phyloP scores from a whole-genome alignment of 92 coral and sea anemone species.

The Parazoanthus swiftii region DNA sequence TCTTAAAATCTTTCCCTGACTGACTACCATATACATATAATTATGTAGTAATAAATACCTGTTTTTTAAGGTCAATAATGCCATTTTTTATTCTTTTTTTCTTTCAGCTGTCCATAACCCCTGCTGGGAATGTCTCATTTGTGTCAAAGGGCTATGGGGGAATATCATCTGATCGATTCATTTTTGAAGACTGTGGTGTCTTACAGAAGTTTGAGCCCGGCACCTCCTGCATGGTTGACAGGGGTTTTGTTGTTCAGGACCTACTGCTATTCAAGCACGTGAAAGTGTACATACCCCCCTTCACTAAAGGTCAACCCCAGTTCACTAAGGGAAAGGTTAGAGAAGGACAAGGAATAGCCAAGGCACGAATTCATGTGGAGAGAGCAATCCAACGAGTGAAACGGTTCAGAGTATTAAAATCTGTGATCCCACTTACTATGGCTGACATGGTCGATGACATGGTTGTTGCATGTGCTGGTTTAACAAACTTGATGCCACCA shows the following conservation, averaged over 20 bases:
- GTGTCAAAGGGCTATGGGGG: slow-evolving; percentile 57
- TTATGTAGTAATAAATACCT: too few relatives aligned
- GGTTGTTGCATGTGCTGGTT: too few relatives aligned
- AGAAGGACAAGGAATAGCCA: slow-evolving; percentile 33
- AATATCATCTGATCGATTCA: slow-evolving; percentile 43
- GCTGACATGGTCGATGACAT: too few relatives aligned
- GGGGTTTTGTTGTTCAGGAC: slow-evolving; percentile 55
- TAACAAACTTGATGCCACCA: slow-evolving; percentile 17
- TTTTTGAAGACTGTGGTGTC: slow-evolving; percentile 45
- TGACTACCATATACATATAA: too few relatives aligned
- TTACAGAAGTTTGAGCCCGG: slow-evolving; percentile 41
- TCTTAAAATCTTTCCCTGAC: too few relatives aligned
- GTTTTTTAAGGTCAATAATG: too few relatives aligned
- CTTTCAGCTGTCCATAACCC: slow-evolving; percentile 41
- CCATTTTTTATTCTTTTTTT: too few relatives aligned
- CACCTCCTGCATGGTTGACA: slow-evolving; percentile 49
- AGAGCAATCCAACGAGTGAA: slow-evolving; percentile 43
- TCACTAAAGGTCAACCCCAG: slow-evolving; percentile 38
- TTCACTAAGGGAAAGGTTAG: slow-evolving; percentile 40
- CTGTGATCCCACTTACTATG: slow-evolving; percentile 37
- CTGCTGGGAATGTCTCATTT: slow-evolving; percentile 52
- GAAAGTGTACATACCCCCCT: slow-evolving; percentile 43
- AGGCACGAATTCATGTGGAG: slow-evolving; percentile 44
- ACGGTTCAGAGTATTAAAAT: slow-evolving; percentile 29
- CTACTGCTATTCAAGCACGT: slow-evolving; percentile 43